Conservation (phyloP, 2,113 vertebrate species). For the Platysternon megacephalum region DNA sequence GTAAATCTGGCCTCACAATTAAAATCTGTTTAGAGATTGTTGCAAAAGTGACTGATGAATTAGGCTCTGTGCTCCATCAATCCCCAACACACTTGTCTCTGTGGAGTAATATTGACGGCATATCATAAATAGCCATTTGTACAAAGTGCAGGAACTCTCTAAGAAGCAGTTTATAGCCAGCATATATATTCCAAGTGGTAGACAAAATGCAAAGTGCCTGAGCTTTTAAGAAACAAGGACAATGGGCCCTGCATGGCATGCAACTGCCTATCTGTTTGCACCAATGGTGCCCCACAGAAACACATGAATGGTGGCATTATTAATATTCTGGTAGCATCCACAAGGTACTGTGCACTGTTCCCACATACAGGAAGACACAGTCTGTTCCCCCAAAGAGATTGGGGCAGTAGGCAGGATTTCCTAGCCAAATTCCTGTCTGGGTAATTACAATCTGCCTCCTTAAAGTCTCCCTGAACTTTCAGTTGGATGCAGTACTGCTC, state of each 20-base stretch:
- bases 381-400: background rate
- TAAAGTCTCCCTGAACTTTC: background rate
- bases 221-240: slow-evolving; percentile 54
- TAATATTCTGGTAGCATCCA: background rate
- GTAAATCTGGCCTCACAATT: slow-evolving; percentile 78
- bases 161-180: slow-evolving; percentile 68
- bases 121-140: slow-evolving; percentile 75
- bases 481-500: background rate
- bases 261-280: slow-evolving; percentile 14
- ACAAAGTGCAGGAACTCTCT: slow-evolving; percentile 73
- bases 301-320: background rate
- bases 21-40: slow-evolving; percentile 75
- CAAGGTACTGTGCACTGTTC: background rate
- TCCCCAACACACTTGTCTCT: slow-evolving; percentile 17
- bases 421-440: background rate
- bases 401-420: background rate
- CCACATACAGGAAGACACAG: background rate
- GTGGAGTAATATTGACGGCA: slow-evolving; percentile 64
- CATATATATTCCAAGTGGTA: slow-evolving; percentile 64
- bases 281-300: background rate
- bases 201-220: slow-evolving; percentile 61
- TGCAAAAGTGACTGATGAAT: slow-evolving; percentile 68
- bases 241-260: background rate
- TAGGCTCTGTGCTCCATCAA: slow-evolving; percentile 60
- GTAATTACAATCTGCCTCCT: background rate